phyloP scores from a whole-genome alignment of 2,113 vertebrate genomes.

The Pollachius pollachius region DNA sequence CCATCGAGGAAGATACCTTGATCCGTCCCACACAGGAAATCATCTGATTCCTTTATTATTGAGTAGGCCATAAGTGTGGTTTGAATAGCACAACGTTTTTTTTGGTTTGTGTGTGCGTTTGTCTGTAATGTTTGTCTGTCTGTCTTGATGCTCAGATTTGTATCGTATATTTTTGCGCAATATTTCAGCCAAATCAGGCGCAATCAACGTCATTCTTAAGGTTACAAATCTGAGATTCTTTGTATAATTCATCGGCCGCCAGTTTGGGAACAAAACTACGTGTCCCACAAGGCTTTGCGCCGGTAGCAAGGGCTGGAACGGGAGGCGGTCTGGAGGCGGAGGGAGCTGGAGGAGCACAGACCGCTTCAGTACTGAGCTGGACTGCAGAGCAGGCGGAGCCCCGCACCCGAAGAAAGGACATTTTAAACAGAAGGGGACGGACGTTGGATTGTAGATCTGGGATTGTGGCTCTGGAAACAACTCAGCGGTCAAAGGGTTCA shows the following conservation, averaged over 20 bases:
- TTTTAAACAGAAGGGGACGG: conserved; percentile 47
- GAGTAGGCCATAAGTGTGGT: no score
- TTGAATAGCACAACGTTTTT: no score
- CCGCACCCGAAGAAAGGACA: conserved; percentile 41
- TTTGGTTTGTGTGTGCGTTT: background rate
- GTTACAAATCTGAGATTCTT: no score
- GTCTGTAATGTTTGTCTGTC: background rate
- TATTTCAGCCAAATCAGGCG: no score
- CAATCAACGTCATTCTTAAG: no score
- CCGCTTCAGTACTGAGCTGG: conserved; percentile 49
- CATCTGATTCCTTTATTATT: no score
- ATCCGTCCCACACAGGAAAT: no score
- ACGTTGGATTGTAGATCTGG: conserved; percentile 29
- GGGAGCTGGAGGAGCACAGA: conserved; percentile 32
- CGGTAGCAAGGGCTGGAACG: conserved; percentile 38
- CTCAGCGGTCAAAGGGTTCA: conserved; percentile 14
- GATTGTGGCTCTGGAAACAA: conserved; percentile 27
- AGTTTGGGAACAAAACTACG: conserved; percentile 35
- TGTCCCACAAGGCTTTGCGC: conserved; percentile 57
- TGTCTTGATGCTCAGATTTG: no score
- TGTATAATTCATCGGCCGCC: no score
- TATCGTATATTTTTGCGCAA: no score
- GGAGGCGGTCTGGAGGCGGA: conserved; percentile 61
- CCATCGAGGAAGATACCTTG: no score
- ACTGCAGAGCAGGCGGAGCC: conserved; percentile 69